phyloP scores from a whole-genome alignment of 1,140 invertebrate genomes.

The Apis cerana region DNA sequence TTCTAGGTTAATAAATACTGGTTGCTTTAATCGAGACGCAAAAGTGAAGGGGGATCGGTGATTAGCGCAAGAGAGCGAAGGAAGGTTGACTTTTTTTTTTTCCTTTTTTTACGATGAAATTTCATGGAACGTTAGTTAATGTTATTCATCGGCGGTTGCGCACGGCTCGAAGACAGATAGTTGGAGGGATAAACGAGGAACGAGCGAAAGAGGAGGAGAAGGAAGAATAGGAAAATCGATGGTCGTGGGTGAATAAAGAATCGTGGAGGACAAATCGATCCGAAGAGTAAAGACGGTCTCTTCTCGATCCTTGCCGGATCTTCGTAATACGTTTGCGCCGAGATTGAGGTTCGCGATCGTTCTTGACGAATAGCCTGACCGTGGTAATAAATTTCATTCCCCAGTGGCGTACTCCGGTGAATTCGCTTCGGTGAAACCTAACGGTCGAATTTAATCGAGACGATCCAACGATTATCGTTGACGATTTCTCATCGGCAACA shows the following conservation, averaged over 20 bases:
- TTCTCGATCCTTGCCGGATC: constrained; percentile 30
- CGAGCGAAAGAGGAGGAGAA: background rate
- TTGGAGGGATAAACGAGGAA: background rate
- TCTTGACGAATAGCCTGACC: constrained; percentile 57
- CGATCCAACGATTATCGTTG: too few relatives aligned
- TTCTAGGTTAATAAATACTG: background rate
- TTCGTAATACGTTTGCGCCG: constrained; percentile 57
- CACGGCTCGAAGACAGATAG: background rate
- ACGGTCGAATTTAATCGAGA: background rate
- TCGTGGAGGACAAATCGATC: constrained; percentile 46
- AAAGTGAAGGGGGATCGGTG: background rate
- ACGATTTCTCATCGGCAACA: too few relatives aligned
- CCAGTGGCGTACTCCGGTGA: constrained; percentile 26
- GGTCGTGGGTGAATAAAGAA: constrained; percentile 27
- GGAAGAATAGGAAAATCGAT: too few relatives aligned
- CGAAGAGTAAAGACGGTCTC: constrained; percentile 12
- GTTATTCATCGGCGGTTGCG: too few relatives aligned
- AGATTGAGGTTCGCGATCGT: constrained; percentile 68
- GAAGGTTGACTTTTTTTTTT: background rate
- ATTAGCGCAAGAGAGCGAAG: background rate
- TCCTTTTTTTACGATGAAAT: too few relatives aligned
- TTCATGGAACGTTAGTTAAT: too few relatives aligned
- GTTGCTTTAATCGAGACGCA: background rate
- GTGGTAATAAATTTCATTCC: constrained; percentile 62
- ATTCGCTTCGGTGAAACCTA: constrained; percentile 2